A percentile compares a stretch with the other conserved stretches of the same genome.
Evolutionary conservation across 2,888 invertebrate species (phyloP).

Genomic region (Ennomos erosarius): DNA sequence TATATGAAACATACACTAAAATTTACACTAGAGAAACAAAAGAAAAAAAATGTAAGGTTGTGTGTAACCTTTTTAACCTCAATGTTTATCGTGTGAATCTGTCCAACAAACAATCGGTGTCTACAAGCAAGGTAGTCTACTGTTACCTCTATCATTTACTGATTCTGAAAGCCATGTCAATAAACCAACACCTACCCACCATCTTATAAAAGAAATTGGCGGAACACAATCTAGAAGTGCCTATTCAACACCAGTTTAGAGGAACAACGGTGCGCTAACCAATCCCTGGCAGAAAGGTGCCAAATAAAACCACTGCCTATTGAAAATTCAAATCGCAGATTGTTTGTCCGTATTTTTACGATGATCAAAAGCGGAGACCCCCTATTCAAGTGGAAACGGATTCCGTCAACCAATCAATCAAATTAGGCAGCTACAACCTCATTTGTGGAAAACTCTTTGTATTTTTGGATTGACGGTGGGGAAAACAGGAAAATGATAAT

Average conservation of each 20-base stretch:
- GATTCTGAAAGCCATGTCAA: no score
- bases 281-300: background rate
- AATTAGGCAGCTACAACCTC: constrained; percentile 18
- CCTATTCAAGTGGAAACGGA: constrained; percentile 20
- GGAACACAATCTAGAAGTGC: background rate
- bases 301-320: constrained; percentile 10
- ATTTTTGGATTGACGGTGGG: constrained; percentile 6
- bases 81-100: no score
- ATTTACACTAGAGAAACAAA: no score
- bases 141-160: no score
- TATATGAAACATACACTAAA: no score
- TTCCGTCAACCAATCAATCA: constrained; percentile 31
- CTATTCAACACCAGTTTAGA: background rate
- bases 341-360: constrained; percentile 28
- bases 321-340: constrained; percentile 29
- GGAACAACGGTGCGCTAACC: background rate
- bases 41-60: no score
- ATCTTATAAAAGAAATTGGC: no score
- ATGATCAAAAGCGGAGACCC: constrained; percentile 30
- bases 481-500: no score
- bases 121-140: no score
- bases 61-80: no score
- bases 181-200: no score
- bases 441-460: constrained; percentile 16
- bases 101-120: no score